Base-by-base conservation (phyloP, 2,888 invertebrate genomes). In the Cecidostiba fungosa region DNA sequence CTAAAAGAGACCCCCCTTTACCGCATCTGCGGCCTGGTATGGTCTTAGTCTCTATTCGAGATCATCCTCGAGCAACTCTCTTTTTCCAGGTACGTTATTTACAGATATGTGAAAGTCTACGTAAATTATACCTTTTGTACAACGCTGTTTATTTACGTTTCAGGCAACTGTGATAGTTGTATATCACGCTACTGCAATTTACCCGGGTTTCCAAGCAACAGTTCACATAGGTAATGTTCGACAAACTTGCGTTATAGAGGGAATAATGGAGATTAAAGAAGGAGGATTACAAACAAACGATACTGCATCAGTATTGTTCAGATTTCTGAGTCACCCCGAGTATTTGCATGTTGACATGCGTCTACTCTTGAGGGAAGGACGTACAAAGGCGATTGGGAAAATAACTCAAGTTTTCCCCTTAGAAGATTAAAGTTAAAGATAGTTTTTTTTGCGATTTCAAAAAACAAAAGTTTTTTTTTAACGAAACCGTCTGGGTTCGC, bases 211-310 rank as follows among this genome's bases (percentile, higher is more conserved):
- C 93, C 97, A 98, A 93, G 97, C 98, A 29, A 99, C 99, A 0
- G 97, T 99, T 0, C 98, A 99, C 93, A 97, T 99, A 79, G 99
- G 98, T 0, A 99, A 98, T 90, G 97, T 99, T 10, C 94, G 99
- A 0, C 99, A 99, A 94, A 99, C 99, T 0, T 99, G 98, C n/a
- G 96, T 97, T 12, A 97, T 99, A 76, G 96, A 97, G 90, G 97
- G 96, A 26, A 96, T 96, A 87, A 95, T 95, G 94, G 95, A 94
- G 16, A 94, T 96, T 92, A 95, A 96, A 0, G 94, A 95, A 0
- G 94, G 95, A 90, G 95, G 96, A 80, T 94, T 97, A 85, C 95
- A 97, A 59, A 98, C 98, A 0, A 98, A 98, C 89, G 97, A 98
- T 90, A 95, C 95, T 8, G 98, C 98, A 0, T 96, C 97, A 0